phyloP scores from a whole-genome alignment of 2,113 vertebrate species.

The Phylloscopus trochilus region DNA sequence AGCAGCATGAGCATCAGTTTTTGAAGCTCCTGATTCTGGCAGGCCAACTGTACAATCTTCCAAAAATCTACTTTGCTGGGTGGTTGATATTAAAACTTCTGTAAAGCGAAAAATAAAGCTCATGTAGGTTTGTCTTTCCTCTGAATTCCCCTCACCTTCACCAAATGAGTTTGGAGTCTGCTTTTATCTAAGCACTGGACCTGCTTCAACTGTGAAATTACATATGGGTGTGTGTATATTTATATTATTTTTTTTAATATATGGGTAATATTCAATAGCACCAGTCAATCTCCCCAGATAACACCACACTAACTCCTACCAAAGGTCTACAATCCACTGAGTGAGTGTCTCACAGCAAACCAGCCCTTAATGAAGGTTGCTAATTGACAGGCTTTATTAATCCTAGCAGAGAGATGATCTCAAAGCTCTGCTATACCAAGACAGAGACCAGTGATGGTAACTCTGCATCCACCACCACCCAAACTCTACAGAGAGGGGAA shows the following conservation, averaged over 20 bases:
- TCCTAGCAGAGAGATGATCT: not conserved
- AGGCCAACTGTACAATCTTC: not conserved
- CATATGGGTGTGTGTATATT: too few relatives aligned
- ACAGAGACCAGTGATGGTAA: not conserved
- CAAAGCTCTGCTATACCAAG: not conserved
- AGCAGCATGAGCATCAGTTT: not conserved
- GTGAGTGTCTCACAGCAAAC: not conserved
- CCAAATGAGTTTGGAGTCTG: not conserved
- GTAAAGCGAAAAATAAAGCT: not conserved
- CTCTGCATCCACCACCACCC: not conserved
- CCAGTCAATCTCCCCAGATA: not conserved
- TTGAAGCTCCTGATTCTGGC: not conserved
- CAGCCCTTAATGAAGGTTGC: not conserved
- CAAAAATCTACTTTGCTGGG: not conserved
- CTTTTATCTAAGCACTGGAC: not conserved
- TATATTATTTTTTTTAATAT: not conserved
- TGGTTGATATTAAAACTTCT: not conserved
- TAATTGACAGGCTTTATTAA: not conserved
- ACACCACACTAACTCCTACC: not conserved
- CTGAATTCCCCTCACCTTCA: not conserved
- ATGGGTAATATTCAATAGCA: not conserved
- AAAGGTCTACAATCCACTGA: not conserved
- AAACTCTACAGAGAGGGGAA: not conserved
- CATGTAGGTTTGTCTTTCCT: not conserved
- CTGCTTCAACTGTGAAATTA: not conserved